Percentiles rank a stretch among this genome's conserved stretches.
phyloP scores from a whole-genome alignment of 1,140 invertebrate species.

The Parapsyche elsis region DNA sequence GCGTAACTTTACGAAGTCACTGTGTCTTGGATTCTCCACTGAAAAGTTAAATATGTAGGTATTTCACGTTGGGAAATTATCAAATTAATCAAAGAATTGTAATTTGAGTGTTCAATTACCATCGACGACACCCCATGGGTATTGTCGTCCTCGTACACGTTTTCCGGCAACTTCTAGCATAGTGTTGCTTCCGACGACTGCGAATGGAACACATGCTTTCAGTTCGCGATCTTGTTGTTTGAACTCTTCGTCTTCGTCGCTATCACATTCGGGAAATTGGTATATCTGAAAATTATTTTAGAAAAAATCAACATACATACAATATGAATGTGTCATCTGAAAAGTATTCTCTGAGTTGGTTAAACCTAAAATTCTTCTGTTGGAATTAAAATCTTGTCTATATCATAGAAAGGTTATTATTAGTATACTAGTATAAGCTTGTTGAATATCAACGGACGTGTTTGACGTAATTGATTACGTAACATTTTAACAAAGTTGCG shows the following conservation, averaged over 20 bases:
- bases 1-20: slow-evolving; percentile 95
- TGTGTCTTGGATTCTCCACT: slow-evolving; percentile 98
- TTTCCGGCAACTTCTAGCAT: slow-evolving; percentile 92
- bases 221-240: slow-evolving; percentile 90
- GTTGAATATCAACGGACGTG: too few species aligned
- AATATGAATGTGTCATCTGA: neutral
- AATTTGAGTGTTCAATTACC: slow-evolving; percentile 64
- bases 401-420: too few species aligned
- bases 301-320: neutral
- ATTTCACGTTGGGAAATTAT: slow-evolving; percentile 24
- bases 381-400: too few species aligned
- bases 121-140: slow-evolving; percentile 99
- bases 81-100: neutral
- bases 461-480: too few species aligned
- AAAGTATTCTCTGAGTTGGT: neutral
- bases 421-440: too few species aligned
- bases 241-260: slow-evolving; percentile 93
- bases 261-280: slow-evolving; percentile 96
- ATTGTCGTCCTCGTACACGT: slow-evolving; percentile 90
- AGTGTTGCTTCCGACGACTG: slow-evolving; percentile 95
- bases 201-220: slow-evolving; percentile 94
- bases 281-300: slow-evolving; percentile 75
- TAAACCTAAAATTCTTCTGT: neutral
- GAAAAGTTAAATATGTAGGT: slow-evolving; percentile 57
- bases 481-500: too few species aligned